A percentile compares a stretch with the other conserved stretches of the same genome.
These are phyloP conservation scores for Orientallactaga bullata DNA, from an alignment of 2,113 vertebrate species.

Conservation along the genomic window DNA sequence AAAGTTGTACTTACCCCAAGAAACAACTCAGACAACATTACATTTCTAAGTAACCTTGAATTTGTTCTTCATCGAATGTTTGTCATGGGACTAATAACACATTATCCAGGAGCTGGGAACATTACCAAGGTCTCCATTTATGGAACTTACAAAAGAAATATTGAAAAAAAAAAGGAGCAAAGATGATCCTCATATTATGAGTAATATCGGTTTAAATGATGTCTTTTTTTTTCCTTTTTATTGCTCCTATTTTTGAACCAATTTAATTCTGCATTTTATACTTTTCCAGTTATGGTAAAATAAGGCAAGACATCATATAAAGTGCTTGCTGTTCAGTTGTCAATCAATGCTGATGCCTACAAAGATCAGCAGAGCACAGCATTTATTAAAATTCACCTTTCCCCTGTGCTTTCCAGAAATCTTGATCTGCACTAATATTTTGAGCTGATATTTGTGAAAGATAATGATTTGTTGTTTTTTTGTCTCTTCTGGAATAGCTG, in stretches of 20 bases:
- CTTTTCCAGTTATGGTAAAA: background rate
- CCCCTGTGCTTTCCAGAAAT: conserved; percentile 29
- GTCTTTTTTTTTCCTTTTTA: fast-evolving
- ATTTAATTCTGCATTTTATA: conserved; percentile 31
- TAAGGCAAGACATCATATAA: background rate
- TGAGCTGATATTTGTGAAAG: conserved; percentile 37
- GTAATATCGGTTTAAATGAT: conserved; percentile 26
- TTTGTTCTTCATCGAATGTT: conserved; percentile 77
- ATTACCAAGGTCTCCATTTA: conserved; percentile 56
- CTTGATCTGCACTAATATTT: conserved; percentile 53
- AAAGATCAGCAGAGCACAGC: conserved; percentile 9
- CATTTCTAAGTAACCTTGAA: conserved; percentile 80
- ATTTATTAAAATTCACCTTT: conserved; percentile 70
- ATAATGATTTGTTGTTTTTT: conserved; percentile 64
- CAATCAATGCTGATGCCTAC: conserved; percentile 27
- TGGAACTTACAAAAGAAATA: background rate
- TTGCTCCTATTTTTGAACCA: conserved; percentile 20
- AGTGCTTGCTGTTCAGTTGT: conserved; percentile 26
- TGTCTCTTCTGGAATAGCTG: conserved; percentile 59
- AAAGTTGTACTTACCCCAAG: conserved; percentile 44
- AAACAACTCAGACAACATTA: conserved; percentile 74
- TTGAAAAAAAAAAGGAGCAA: background rate
- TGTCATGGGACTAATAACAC: conserved; percentile 80
- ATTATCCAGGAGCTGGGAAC: conserved; percentile 57
- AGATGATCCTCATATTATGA: conserved; percentile 62